A percentile compares a stretch with the other conserved stretches of the same genome.
These are phyloP conservation scores for Excalfactoria chinensis DNA, from an alignment of 2,113 vertebrate genomes.

Conservation along the genomic window DNA sequence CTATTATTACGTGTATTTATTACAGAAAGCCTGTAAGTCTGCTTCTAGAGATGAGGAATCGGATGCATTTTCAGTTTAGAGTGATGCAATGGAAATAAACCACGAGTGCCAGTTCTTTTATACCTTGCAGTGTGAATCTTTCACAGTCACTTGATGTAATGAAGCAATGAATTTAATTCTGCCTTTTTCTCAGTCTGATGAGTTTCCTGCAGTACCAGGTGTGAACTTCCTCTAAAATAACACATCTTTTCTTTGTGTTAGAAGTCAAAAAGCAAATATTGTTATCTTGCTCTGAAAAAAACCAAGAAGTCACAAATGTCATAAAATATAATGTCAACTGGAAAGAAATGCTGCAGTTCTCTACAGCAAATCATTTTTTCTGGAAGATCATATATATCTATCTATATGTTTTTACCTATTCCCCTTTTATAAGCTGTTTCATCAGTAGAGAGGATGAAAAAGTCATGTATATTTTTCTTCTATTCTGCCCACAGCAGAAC, in stretches of 20 bases:
- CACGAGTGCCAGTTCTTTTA: not conserved
- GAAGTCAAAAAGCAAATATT: not conserved
- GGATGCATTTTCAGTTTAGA: not conserved
- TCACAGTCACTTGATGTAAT: not conserved
- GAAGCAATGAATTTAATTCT: not conserved
- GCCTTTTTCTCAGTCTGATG: not conserved
- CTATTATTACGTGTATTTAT: not conserved
- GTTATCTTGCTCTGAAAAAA: not conserved
- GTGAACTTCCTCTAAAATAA: not conserved
- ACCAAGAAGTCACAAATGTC: not conserved
- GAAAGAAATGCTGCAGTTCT: not conserved
- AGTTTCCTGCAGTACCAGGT: not conserved
- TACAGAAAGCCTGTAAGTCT: not conserved
- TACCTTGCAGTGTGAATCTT: not conserved
- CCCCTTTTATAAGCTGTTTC: not conserved
- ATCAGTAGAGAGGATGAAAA: not conserved
- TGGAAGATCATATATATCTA: not conserved
- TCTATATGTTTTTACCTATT: not conserved
- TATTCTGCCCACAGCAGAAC: not conserved
- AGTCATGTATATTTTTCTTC: not conserved
- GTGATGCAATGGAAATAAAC: not conserved
- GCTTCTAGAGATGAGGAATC: not conserved
- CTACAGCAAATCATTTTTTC: not conserved
- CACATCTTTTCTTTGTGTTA: not conserved
- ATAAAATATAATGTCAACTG: not conserved